Base-by-base conservation (phyloP, 1,140 invertebrate species). In the Cataglyphis hispanica region DNA sequence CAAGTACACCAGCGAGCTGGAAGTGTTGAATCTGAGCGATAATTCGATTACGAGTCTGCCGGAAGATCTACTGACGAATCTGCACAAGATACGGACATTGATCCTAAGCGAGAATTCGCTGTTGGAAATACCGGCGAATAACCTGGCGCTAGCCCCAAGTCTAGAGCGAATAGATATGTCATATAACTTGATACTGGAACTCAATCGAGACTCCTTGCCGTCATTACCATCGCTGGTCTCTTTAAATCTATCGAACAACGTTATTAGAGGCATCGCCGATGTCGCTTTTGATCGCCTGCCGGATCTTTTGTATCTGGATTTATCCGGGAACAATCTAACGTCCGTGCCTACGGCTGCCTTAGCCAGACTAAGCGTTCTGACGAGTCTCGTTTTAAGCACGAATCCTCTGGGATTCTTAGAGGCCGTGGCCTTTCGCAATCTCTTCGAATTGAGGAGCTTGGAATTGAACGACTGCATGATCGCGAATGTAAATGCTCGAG, bases 241-340 rank as follows among this genome's bases (percentile, higher is more conserved):
- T 74, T 94, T 98, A 66, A 96, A 96, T 78, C 91, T 98, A 83
- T 96, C 97, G 70, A 96, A 96, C 75, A 98, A 98, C 94, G 96
- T 98, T 37, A 97, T 98, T 86, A 95, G 95, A 86, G 96, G 96
- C 67, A 95, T 98, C 74, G 96, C 97, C 91, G 95, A 96, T 84
- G 96, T 96, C 70, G 96, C 97, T 53, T 97, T 98, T 85, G 96
- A 97, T 83, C 96, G 96, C 81, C 93, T 98, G 37, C 96, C 96
- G 43, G 96, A 96, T 53, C 92, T 99, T 1, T 95, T 97, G 63
- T 95, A 96, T 89, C 95, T 99, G 67, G 97, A 98, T 93, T 94
- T 99, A 74, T 97, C 97, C 72, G 97, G 97, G 89, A 98, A 98
- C 93, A 98, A 98, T 94, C 95, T 98, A 89, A 97, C 97, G 83